Percentiles rank a stretch among this genome's conserved stretches.
Conservation (phyloP, 2,797 vertebrate species). For the Rhynchotus rufescens region DNA sequence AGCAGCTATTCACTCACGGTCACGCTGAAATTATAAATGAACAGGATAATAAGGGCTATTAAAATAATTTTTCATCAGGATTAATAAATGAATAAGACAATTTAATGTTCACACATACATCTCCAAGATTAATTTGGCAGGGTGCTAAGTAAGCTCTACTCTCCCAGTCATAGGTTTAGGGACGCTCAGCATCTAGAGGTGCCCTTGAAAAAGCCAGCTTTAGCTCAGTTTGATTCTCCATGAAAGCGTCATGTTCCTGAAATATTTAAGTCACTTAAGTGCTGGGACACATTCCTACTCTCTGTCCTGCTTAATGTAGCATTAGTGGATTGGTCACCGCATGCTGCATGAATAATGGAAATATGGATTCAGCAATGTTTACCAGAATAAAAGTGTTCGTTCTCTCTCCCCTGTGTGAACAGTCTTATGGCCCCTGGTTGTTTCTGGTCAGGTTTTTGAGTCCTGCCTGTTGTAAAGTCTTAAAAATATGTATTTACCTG, state of each 20-base stretch:
- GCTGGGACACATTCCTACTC: background rate
- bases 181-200: background rate
- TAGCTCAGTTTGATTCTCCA: background rate
- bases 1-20: background rate
- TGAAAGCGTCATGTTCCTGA: background rate
- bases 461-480: background rate
- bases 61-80: background rate
- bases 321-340: background rate
- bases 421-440: background rate
- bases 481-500: background rate
- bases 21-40: background rate
- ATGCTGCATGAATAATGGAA: conserved; percentile 9
- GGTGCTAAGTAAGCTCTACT: background rate
- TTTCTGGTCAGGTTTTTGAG: background rate
- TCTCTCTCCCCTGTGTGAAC: background rate
- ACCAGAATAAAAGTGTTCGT: background rate
- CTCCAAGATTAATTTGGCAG: background rate
- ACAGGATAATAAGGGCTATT: background rate
- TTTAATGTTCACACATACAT: background rate
- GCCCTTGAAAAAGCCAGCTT: background rate
- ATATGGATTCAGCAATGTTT: background rate
- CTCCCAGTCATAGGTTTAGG: background rate
- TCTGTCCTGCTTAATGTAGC: background rate
- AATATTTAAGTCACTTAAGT: background rate
- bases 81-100: background rate